These are phyloP conservation scores for Myopa testacea DNA, from an alignment of 2,888 invertebrate species.

Conservation along the genomic window DNA sequence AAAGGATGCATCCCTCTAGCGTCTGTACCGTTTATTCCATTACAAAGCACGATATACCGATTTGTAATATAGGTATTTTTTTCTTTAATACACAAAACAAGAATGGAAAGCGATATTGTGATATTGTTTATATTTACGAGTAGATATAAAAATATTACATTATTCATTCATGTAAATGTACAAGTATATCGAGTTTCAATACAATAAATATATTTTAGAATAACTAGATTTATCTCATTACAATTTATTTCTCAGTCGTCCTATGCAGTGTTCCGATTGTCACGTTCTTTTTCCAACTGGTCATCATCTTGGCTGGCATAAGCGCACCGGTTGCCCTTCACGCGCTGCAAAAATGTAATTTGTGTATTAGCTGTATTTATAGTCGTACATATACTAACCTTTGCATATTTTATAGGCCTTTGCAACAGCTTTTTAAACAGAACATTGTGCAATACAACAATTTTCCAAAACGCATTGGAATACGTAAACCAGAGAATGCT, in stretches of 20 bases:
- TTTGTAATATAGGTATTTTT: no score
- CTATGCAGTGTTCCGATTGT: conserved; percentile 67
- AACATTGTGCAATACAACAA: conserved; percentile 67
- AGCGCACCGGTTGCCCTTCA: conserved; percentile 66
- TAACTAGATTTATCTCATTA: neutral
- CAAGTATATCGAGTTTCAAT: no score
- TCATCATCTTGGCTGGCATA: conserved; percentile 68
- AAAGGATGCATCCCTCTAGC: no score
- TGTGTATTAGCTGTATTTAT: neutral
- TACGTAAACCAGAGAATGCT: conserved; percentile 60
- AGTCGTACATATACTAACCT: neutral
- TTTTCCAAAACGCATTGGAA: conserved; percentile 61
- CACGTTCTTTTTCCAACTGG: conserved; percentile 66
- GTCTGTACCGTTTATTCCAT: no score
- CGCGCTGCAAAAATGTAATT: conserved; percentile 64
- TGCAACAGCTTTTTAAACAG: conserved; percentile 66
- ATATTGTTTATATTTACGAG: no score
- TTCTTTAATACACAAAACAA: no score
- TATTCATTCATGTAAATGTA: no score
- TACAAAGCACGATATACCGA: no score
- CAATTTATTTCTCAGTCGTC: conserved; percentile 56
- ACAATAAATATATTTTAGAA: no score
- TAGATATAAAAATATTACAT: no score
- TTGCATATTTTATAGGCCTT: conserved; percentile 46
- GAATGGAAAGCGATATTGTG: no score